Base-by-base conservation (phyloP, 1,140 invertebrate species). In the Apis dorsata region DNA sequence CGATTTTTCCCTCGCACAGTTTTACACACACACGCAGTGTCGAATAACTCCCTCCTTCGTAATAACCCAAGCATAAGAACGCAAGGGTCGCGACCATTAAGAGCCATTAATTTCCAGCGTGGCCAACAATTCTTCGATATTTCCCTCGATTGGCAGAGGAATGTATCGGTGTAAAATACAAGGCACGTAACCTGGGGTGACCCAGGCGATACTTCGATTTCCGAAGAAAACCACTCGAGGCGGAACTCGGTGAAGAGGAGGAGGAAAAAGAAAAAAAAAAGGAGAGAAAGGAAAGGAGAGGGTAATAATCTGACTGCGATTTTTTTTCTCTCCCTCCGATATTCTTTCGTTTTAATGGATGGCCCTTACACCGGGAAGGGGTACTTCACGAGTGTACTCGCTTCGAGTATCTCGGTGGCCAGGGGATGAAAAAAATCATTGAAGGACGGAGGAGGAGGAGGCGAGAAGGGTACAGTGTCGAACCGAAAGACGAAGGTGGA, bases 381-480 rank as follows among this genome's bases (percentile, higher is more conserved):
- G 49, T 21, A n/a, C 24, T 80, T 51, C 69, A 83, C 77, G 73
- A 86, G 86, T 84, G 78, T 76, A 63, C 83, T 87, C 79, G 60
- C 63, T 55, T 84, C 66, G 28, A 86, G 84, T 81, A 73, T 86
- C 84, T 63, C 77, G 59, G 81, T 73, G 84, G 80, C 24, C 68
- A 82, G 84, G 70, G 84, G 86, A 86, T 83, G 76, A 87, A 87
- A 86, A 44, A 86, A 86, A 87, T 81, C 81, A 84, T 87, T 87
- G 79, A 76, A 85, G 75, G 75, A 76, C 80, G 75, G 73, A 62
- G 69, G 74, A 82, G 57, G 60, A 83, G n/a, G 44, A 65, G 66
- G 68, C 34, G 82, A 77, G 24, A 57, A 59, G 74, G 69, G n/a
- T 24, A 19, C 21, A 2, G 13, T 4, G 68, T 51, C 60, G 76